These are phyloP conservation scores for Tryphoninae sp. DNA, from an alignment of 2,888 invertebrate genomes.

Conservation along the genomic window DNA sequence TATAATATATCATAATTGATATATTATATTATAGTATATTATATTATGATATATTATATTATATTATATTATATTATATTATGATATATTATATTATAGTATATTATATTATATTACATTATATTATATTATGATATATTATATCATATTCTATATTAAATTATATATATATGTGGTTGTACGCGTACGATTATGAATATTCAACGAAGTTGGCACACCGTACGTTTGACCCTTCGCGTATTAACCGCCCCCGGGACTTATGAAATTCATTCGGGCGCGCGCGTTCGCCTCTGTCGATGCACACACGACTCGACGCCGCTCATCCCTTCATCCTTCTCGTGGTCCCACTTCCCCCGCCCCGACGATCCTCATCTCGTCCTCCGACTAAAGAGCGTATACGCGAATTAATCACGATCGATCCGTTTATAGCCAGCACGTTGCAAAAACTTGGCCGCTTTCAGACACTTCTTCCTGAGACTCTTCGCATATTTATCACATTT, in stretches of 20 bases:
- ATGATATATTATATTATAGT: too few relatives aligned
- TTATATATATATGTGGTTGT: not conserved
- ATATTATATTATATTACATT: too few relatives aligned
- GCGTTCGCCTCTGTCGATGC: slow-evolving; percentile 52
- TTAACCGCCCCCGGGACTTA: slow-evolving; percentile 63
- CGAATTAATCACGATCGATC: slow-evolving; percentile 64
- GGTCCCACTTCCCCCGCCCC: slow-evolving; percentile 5
- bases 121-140: too few relatives aligned
- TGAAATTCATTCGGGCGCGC: slow-evolving; percentile 65
- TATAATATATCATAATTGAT: too few relatives aligned
- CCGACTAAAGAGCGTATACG: slow-evolving; percentile 47
- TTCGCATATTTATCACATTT: slow-evolving; percentile 56
- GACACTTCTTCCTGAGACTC: slow-evolving; percentile 23
- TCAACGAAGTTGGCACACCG: slow-evolving; percentile 74
- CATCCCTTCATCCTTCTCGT: slow-evolving; percentile 3
- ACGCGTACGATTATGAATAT: slow-evolving; percentile 72
- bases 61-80: too few relatives aligned
- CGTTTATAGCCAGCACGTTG: slow-evolving; percentile 55
- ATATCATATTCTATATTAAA: too few relatives aligned
- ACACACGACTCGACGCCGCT: slow-evolving; percentile 39
- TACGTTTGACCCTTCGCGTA: slow-evolving; percentile 67
- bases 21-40: too few relatives aligned
- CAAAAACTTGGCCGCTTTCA: slow-evolving; percentile 47
- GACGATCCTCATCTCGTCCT: slow-evolving; percentile 34
- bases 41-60: too few relatives aligned